A percentile compares a stretch with the other conserved stretches of the same genome.
Evolutionary conservation across 2,797 vertebrate genomes (phyloP).

Genomic region (Hippoglossus hippoglossus): DNA sequence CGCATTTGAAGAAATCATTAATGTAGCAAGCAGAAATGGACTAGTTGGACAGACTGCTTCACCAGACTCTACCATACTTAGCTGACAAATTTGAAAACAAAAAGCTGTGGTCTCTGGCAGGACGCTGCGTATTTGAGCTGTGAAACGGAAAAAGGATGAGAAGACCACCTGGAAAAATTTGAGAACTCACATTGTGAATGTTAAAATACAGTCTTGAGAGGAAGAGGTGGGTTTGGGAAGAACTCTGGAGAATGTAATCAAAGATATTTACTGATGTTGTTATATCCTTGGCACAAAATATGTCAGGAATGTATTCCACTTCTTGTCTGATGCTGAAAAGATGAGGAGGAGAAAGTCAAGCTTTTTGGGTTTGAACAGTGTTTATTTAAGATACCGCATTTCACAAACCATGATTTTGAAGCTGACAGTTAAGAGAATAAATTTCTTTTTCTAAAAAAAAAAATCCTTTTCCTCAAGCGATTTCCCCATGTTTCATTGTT

Average conservation of each 20-base stretch:
- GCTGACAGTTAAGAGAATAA: not conserved
- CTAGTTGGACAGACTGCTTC: not conserved
- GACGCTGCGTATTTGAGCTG: not conserved
- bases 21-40: not conserved
- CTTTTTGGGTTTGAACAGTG: not conserved
- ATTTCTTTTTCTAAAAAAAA: not conserved
- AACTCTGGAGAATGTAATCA: conserved; percentile 18
- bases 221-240: conserved; percentile 6
- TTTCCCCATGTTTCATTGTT: conserved; percentile 5
- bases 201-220: not conserved
- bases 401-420: conserved; percentile 1
- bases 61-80: not conserved
- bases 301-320: conserved; percentile 27
- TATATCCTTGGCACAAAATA: conserved; percentile 24
- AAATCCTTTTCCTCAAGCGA: not conserved
- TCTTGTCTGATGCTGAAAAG: conserved; percentile 13
- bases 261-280: conserved; percentile 34
- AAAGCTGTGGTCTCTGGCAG: not conserved
- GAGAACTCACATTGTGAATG: not conserved
- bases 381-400: conserved; percentile 5
- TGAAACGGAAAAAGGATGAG: not conserved
- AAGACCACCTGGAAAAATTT: not conserved
- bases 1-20: not conserved
- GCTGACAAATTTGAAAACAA: not conserved
- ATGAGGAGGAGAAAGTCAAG: not conserved